A percentile compares a stretch with the other conserved stretches of the same genome.
Evolutionary conservation across 1,140 invertebrate species (phyloP).

Genomic region (Drosophila kurseongensis): DNA sequence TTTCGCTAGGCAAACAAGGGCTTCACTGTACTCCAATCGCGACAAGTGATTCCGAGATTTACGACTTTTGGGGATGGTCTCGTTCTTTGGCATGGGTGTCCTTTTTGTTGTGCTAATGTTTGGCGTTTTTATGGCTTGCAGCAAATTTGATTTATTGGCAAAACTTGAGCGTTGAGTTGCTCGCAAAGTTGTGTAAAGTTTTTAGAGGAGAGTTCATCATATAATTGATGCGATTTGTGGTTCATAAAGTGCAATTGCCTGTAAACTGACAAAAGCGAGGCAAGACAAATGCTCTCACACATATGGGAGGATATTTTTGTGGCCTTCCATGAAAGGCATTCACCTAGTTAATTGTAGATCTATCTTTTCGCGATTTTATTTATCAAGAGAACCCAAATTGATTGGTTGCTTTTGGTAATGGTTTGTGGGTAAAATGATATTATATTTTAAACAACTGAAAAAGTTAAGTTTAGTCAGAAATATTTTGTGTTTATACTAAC

Average conservation of each 20-base stretch:
- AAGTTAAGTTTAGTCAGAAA: too few species aligned
- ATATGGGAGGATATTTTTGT: constrained; percentile 40
- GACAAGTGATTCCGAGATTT: constrained; percentile 84
- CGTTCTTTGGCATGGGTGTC: constrained; percentile 14
- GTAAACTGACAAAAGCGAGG: constrained; percentile 46
- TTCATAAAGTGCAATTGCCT: constrained; percentile 79
- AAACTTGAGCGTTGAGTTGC: constrained; percentile 60
- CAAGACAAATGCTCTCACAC: constrained; percentile 25
- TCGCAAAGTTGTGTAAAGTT: constrained; percentile 64
- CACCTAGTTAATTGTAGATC: neutral
- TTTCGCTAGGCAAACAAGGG: constrained; percentile 38
- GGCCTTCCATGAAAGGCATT: neutral
- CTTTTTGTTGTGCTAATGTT: constrained; percentile 80
- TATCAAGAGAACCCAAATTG: neutral
- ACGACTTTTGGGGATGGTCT: constrained; percentile 57
- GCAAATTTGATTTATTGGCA: constrained; percentile 80
- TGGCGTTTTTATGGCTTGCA: constrained; percentile 77
- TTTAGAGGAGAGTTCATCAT: constrained; percentile 60
- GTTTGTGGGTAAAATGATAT: too few species aligned
- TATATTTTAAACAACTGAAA: too few species aligned
- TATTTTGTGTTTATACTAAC: too few species aligned
- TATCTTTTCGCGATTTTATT: neutral
- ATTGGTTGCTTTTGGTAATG: too few species aligned
- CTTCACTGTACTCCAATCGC: constrained; percentile 55
- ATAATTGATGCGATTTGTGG: constrained; percentile 81